Base-by-base conservation (phyloP, 2,113 vertebrate species). In the Carlito syrichta region DNA sequence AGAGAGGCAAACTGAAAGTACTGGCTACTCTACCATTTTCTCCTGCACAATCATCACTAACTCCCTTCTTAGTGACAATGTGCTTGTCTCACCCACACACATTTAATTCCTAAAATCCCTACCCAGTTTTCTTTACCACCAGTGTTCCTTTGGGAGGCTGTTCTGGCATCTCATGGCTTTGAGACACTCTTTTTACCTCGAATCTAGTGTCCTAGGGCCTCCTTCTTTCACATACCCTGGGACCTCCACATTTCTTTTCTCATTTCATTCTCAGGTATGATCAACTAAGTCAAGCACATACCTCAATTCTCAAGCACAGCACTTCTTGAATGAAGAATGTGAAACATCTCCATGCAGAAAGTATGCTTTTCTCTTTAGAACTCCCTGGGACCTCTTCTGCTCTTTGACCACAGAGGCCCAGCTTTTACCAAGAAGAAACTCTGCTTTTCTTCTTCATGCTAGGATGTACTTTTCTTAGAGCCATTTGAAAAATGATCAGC, bases 291-390 rank as follows among this genome's bases (percentile, higher is more conserved):
- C 40, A 66, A 68, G 27, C n/a, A 52, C 90, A 30, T 85, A 43
- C 62, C 54, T 91, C 60, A 88, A 45, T 78, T 54, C 35, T 86
- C 76, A 83, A 82, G n/a, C 54, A 62, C 66, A 82, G 74, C 45
- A 48, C 68, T 96, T 86, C 79, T 82, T 66, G 68, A 50, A 71
- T 66, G 68, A 96, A 58, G 91, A 73, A 83, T 38, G n/a, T 60
- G 74, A 78, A 94, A 56, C 30, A 83, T 86, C 62, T 96, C 60
- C 22, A 20, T 62, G 84, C 32, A 90, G 66, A 93, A 78, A 43
- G 5, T 2, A 22, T 12, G 38, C 43, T 87, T 84, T 93, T 62
- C 50, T 76, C 32, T 68, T 69, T 52, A 85, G 56, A 76, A 16
- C 35, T 22, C n/a, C 8, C 27, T 9, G 35, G 74, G 58, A 50